phyloP scores from a whole-genome alignment of 1,140 invertebrate genomes.

The Pygmarrhopalites habei region DNA sequence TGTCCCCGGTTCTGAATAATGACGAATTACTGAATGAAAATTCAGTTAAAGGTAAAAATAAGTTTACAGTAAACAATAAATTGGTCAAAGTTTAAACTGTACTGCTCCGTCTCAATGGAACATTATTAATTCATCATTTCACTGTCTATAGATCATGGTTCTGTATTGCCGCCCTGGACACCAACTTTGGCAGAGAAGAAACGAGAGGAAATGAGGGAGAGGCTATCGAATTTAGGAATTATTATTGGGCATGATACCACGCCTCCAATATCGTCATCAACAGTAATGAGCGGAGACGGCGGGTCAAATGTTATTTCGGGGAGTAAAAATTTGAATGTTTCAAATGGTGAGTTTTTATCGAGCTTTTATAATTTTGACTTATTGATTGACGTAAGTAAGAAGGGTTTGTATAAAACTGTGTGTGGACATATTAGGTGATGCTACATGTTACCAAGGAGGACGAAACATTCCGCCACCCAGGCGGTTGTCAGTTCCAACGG shows the following conservation, averaged over 20 bases:
- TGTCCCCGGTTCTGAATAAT: not conserved
- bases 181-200: slow-evolving; percentile 64
- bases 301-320: not conserved
- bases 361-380: not conserved
- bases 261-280: not conserved
- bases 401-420: not conserved
- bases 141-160: not conserved
- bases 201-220: slow-evolving; percentile 64
- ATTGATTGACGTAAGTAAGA: not conserved
- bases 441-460: not conserved
- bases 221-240: slow-evolving; percentile 46
- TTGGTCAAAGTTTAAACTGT: too few species aligned
- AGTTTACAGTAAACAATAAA: not conserved
- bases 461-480: not conserved
- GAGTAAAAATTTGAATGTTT: too few species aligned
- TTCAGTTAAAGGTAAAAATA: not conserved
- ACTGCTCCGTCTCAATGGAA: too few species aligned
- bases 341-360: not conserved
- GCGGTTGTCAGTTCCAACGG: slow-evolving; percentile 33
- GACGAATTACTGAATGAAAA: not conserved
- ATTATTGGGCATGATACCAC: not conserved
- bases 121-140: too few species aligned
- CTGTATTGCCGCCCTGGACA: slow-evolving; percentile 47
- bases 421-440: too few species aligned
- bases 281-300: not conserved